Evolutionary conservation across 2,797 vertebrate species (phyloP).

Genomic region (Numenius phaeopus): DNA sequence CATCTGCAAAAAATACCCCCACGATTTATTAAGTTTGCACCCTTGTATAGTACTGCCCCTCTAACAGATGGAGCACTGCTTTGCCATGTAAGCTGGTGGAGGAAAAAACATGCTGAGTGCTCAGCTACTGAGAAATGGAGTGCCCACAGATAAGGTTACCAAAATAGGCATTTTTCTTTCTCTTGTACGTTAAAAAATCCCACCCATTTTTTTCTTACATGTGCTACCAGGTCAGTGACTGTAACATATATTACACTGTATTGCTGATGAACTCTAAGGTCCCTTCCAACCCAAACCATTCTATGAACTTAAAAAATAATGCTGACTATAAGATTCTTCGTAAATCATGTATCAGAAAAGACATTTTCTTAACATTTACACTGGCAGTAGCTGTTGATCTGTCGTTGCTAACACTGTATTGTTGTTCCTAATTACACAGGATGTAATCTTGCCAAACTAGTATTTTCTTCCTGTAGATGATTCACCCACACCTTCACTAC

Average conservation of each 20-base stretch:
- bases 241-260: too few relatives aligned
- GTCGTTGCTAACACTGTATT: neutral
- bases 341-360: neutral
- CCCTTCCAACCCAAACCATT: too few relatives aligned
- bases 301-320: neutral
- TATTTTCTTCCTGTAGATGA: neutral
- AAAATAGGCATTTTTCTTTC: neutral
- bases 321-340: neutral
- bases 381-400: neutral
- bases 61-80: neutral
- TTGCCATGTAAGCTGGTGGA: accelerated
- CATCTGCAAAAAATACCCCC: neutral
- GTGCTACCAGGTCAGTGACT: neutral
- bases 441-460: neutral
- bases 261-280: neutral
- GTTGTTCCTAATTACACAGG: neutral
- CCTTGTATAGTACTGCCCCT: neutral
- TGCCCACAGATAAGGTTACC: neutral
- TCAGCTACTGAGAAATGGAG: neutral
- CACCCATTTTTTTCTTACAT: neutral
- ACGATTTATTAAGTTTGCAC: neutral
- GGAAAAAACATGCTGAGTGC: accelerated
- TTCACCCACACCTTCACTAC: neutral
- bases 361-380: neutral
- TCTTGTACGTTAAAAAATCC: neutral